Base-by-base conservation (phyloP, 1,140 invertebrate species). In the Aphelinus certus region DNA sequence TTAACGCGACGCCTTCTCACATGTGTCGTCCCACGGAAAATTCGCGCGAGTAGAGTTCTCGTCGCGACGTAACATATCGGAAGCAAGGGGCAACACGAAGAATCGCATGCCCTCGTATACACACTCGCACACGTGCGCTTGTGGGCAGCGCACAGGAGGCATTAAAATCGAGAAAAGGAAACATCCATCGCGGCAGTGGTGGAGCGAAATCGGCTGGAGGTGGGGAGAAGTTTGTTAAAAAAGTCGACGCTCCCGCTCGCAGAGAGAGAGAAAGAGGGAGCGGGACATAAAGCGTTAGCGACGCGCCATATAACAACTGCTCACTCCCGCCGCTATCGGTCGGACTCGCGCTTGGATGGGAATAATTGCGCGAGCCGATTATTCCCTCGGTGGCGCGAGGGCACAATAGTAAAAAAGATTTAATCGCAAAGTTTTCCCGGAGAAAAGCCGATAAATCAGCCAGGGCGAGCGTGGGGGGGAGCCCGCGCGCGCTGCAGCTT, bases 371-470 rank as follows among this genome's bases (percentile, higher is more conserved):
- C 43, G 62, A 56, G 48, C 7, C 73, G 73, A 75, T 75, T 75
- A 75, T 75, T 70, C 73, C 60, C 66, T 56, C 26, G 60, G 61
- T 42, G 26, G 42, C 6, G 48, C n/a, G 47, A 2, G 73, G 45
- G 73, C 67, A 66, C 68, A 75, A 71, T 71, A 71, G 73, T 75
- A 70, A 75, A 75, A 75, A 75, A 71, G 73, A 75, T 75, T 75
- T 75, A 75, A 75, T 75, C 73, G 73, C 73, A 70, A 75, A 75
- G 73, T 75, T 75, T 75, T 75, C 73, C 67, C 48, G 5, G 73
- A 70, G 73, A 75, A 75, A 69, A 75, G 73, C 66, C 68, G 56
- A 71, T 75, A 75, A 75, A 75, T 75, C 73, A 75, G 61, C 53
- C 26, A 0, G 58, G 58, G n/a, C 5, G 26, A 60, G 26, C 10